Base-by-base conservation (phyloP, 1,140 invertebrate genomes). In the Mya arenaria region DNA sequence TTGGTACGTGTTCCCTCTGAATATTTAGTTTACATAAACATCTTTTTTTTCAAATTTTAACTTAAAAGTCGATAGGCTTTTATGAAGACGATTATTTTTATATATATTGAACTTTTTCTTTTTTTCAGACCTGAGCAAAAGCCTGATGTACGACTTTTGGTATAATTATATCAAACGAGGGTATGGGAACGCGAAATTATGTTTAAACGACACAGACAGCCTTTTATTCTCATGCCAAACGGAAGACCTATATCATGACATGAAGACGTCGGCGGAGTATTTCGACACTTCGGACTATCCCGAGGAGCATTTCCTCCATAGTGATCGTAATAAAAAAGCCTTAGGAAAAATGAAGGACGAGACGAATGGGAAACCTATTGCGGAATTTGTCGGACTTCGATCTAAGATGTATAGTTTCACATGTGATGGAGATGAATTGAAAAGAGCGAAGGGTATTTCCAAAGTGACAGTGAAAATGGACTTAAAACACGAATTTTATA, bases 281-380 rank as follows among this genome's bases (percentile, higher is more conserved):
- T 72, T 72, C 52, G 69, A 72, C 41, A 72, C 44, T 17, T 72
- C 69, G 23, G 48, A 72, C 37, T 72, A 72, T 34, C 52, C 69
- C 3, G 36, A 56, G 17, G 69, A 56, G 3, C 69, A 72, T n/a
- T 69, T 69, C 39, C 65, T 48, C 32, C 65, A 69, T 10, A 69
- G 23, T 28, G 37, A 69, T 28, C 30, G n/a, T n/a, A n/a, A 93
- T 82, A 93, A 93, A 86, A 94, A 94, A 83, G 87, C 92, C 5
- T 23, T 93, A 4, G 92, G 93, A 15, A 90, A 93, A 86, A 92
- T 94, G 83, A 94, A 93, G 87, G 93, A 94, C 89, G 93, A 94
- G 86, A 86, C 85, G 48, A 89, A 86, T 81, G 91, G 91, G 10
- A 75, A 75, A 72, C 86, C 91, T 55, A 89, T 94, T 60, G 82